Evolutionary conservation across 2,797 vertebrate species (phyloP), one percentile per base, ranked within the genome.

Genomic region (Channallabes apus): DNA sequence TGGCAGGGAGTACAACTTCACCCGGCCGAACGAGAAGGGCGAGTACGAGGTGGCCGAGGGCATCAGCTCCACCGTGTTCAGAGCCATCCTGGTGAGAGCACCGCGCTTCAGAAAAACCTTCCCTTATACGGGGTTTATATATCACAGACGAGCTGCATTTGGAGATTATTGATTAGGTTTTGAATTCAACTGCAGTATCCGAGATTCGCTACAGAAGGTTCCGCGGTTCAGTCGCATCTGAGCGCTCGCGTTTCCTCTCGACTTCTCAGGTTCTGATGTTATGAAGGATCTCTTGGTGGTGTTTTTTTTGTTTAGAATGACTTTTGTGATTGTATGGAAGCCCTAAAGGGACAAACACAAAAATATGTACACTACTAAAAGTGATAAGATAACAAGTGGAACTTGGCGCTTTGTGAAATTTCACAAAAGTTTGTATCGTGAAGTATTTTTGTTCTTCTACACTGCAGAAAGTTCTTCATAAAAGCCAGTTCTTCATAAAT

Each of bases 21-120:
- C 98, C 6, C 94, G 98, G 51, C 98, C 98, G 85, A 99, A 99
- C 89, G 98, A 99, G 82, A 99, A 99, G 88, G 98, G 98, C 89
- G 98, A 99, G 87, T 99, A 96, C 85, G 98, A 99, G 90, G 98
- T 99, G 86, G 98, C 98, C 3, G 98, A 99, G 76, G 98, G 98
- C 84, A 99, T 99, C 95, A 97, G 97, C 88, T 99, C 97, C 65
- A 99, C 98, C 1, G 97, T 99, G 75, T 99, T 99, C 94, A 95
- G 98, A 91, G 98, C 98, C 89, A 98, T 99, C 90, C 92, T 99
- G 96, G 98, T 99, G 92, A 98, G 96, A 89, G 46, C 56, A 41
- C 38, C 6, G 27, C 4, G 17, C 9, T 79, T 82, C 35, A 59
- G 27, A 29, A 12, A 71, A 61, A 29, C 29, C 72, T 80, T 72